Conservation (phyloP, 2,797 vertebrate genomes). For the Salarias fasciatus region DNA sequence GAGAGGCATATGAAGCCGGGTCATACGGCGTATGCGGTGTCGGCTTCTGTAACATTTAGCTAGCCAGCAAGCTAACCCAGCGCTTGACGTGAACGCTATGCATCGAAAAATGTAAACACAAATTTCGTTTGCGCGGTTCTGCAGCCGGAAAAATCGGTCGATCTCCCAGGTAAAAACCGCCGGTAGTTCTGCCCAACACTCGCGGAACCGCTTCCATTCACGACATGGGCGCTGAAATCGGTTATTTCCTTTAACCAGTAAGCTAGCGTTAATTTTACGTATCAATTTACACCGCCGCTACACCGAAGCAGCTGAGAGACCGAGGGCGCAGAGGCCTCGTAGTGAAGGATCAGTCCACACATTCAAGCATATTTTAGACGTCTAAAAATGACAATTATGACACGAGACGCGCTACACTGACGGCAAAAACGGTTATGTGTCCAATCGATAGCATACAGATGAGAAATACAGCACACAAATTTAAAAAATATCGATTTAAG, state of each 20-base stretch:
- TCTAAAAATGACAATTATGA: conserved; percentile 39
- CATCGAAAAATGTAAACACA: conserved; percentile 75
- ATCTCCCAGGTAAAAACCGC: not conserved
- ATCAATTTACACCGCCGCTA: conserved; percentile 81
- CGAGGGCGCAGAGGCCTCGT: conserved; percentile 83
- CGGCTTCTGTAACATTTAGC: conserved; percentile 52
- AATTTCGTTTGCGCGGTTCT: conserved; percentile 56
- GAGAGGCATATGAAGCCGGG: not conserved
- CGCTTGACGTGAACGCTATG: conserved; percentile 48
- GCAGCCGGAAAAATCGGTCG: conserved; percentile 13
- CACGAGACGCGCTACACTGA: conserved; percentile 42
- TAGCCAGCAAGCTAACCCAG: conserved; percentile 61
- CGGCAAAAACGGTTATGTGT: conserved; percentile 48
- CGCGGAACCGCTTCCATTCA: conserved; percentile 34
- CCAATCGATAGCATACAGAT: conserved; percentile 65
- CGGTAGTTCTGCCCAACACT: not conserved
- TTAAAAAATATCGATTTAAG: conserved; percentile 80
- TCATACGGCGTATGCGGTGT: conserved; percentile 30
- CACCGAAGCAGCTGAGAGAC: conserved; percentile 79
- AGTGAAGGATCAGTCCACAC: conserved; percentile 76
- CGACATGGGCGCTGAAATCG: conserved; percentile 1
- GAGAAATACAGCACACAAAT: conserved; percentile 37
- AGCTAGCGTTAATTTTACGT: conserved; percentile 77
- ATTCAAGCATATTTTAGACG: conserved; percentile 71
- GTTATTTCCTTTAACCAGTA: conserved; percentile 51